Evolutionary conservation across 2,888 invertebrate genomes (phyloP).

Genomic region (Apantesis nais): DNA sequence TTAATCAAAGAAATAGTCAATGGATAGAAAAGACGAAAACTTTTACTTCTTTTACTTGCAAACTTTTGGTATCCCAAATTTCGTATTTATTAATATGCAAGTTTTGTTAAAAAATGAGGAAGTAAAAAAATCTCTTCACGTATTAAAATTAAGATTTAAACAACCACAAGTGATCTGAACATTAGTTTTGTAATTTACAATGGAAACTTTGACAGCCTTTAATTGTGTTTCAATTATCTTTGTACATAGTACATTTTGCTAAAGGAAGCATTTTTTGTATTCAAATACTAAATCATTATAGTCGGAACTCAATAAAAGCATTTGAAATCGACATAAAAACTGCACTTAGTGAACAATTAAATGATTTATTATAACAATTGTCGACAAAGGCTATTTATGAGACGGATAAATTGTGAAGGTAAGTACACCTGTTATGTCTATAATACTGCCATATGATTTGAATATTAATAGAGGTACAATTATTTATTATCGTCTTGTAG

Average conservation of each 20-base stretch:
- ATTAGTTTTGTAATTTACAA: constrained; percentile 5
- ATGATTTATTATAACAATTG: constrained; percentile 10
- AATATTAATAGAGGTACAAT: constrained; percentile 54
- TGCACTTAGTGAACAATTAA: constrained; percentile 15
- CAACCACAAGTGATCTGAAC: neutral
- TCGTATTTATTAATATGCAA: neutral
- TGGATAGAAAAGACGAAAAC: too few relatives aligned
- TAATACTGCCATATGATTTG: constrained; percentile 30
- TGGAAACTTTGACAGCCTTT: constrained; percentile 1
- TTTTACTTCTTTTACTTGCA: too few relatives aligned
- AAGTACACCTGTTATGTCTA: constrained; percentile 7
- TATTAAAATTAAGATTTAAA: neutral
- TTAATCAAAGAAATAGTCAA: too few relatives aligned
- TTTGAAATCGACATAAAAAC: constrained; percentile 8
- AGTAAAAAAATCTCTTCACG: neutral
- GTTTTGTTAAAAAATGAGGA: neutral
- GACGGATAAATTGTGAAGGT: neutral
- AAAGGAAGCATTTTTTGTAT: constrained; percentile 14
- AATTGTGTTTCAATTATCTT: constrained; percentile 6
- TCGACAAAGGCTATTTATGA: constrained; percentile 5
- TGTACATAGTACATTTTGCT: neutral
- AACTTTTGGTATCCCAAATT: too few relatives aligned
- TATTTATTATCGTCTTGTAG: constrained; percentile 44
- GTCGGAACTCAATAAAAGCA: constrained; percentile 4
- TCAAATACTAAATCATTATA: constrained; percentile 10